Evolutionary conservation across 1,140 invertebrate species (phyloP).

Genomic region (Drosophila bifasciata): DNA sequence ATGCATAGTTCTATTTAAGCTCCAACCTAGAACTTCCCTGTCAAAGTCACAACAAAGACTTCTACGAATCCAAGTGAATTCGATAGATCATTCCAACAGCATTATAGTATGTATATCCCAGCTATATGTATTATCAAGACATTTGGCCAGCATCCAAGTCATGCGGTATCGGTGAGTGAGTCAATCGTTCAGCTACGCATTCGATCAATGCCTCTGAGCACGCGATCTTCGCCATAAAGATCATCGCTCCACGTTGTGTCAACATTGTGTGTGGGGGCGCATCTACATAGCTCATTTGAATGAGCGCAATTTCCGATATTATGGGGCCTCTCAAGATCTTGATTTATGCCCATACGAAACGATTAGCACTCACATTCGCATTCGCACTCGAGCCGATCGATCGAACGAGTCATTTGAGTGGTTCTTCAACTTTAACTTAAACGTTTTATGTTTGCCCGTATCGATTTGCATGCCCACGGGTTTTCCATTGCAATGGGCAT

Average conservation of each 20-base stretch:
- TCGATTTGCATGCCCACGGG: slow-evolving; percentile 24
- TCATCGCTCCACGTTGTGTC: slow-evolving; percentile 9
- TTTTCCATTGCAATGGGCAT: slow-evolving; percentile 24
- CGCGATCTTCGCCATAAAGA: slow-evolving; percentile 51
- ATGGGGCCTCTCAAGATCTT: slow-evolving; percentile 35
- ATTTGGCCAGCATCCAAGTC: slow-evolving; percentile 11
- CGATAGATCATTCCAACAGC: neutral
- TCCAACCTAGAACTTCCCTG: too few relatives aligned
- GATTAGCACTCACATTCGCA: slow-evolving; percentile 37
- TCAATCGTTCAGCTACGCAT: slow-evolving; percentile 28
- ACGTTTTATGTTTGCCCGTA: slow-evolving; percentile 32
- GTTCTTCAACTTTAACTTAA: slow-evolving; percentile 22
- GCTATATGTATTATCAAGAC: neutral
- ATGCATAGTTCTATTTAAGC: too few relatives aligned
- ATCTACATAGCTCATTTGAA: slow-evolving; percentile 37
- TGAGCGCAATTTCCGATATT: slow-evolving; percentile 54
- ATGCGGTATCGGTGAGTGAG: slow-evolving; percentile 30
- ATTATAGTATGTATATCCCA: neutral
- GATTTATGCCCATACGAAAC: slow-evolving; percentile 34
- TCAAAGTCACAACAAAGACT: too few relatives aligned
- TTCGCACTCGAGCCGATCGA: slow-evolving; percentile 12
- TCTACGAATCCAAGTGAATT: too few relatives aligned
- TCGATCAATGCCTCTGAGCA: slow-evolving; percentile 32
- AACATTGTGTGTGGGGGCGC: slow-evolving; percentile 11
- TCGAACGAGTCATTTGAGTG: slow-evolving; percentile 49